A percentile compares a stretch with the other conserved stretches of the same genome.
These are phyloP conservation scores for Chrysina gloriosa DNA, from an alignment of 2,888 invertebrate genomes.

Conservation along the genomic window DNA sequence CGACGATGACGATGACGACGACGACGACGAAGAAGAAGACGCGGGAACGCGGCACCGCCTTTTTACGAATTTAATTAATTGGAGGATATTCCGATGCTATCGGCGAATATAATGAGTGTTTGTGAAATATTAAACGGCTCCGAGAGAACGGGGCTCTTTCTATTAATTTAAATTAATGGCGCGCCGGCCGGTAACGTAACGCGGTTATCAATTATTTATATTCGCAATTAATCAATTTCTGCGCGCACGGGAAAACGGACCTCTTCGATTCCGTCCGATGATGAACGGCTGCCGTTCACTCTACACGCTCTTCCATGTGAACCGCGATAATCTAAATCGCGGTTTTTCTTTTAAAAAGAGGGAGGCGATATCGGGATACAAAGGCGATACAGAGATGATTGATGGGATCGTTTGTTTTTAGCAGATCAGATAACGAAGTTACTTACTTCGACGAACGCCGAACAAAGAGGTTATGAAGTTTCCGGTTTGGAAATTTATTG, in stretches of 20 bases:
- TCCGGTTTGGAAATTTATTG: too few relatives aligned
- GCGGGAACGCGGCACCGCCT: conserved; percentile 25
- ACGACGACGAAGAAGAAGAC: conserved; percentile 20
- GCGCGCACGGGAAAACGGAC: background rate
- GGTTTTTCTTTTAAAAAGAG: too few relatives aligned
- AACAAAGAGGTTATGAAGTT: too few relatives aligned
- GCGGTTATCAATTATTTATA: conserved; percentile 25
- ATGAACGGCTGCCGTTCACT: conserved; percentile 22
- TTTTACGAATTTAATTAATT: conserved; percentile 41
- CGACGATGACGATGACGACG: background rate
- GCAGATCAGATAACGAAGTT: too few relatives aligned
- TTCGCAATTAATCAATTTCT: conserved; percentile 30
- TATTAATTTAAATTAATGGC: conserved; percentile 41
- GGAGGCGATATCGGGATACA: too few relatives aligned
- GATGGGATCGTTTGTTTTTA: too few relatives aligned
- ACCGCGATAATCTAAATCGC: too few relatives aligned
- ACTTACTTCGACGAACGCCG: too few relatives aligned
- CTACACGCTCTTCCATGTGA: too few relatives aligned
- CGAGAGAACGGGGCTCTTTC: conserved; percentile 39
- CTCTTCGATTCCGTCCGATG: background rate
- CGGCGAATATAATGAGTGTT: conserved; percentile 41
- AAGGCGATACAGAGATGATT: too few relatives aligned
- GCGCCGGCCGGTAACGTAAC: conserved; percentile 15
- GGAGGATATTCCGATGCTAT: conserved; percentile 40
- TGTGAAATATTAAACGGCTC: conserved; percentile 42